Evolutionary conservation across 2,797 vertebrate species (phyloP), one percentile per base, ranked within the genome.

Genomic region (Graptemys geographica): DNA sequence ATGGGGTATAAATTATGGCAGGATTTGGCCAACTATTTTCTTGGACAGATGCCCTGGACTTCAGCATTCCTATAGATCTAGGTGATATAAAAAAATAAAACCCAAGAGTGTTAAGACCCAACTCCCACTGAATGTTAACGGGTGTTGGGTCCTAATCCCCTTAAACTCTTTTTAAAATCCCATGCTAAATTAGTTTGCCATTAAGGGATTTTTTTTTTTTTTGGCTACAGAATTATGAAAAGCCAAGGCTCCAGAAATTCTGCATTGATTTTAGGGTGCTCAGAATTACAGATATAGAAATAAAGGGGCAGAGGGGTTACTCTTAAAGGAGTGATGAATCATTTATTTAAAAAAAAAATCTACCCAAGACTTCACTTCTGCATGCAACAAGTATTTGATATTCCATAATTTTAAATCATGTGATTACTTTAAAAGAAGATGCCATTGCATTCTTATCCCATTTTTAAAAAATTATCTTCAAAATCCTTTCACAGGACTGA

Each of bases 51-150:
- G 65, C 57, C 37, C 78, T 69, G 78, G 82, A 86, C 90, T 94
- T 92, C 78, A 95, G 87, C 86, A 96, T 44, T 94, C 92, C 88
- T 86, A 90, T 85, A 95, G 94, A 95, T 79, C 82, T 86, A 92
- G 95, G 87, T 27, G 13, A 25, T 28, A 74, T 41, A 13, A 41
- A 23, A 41, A 74, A 27, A 44, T 44, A 27, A 72, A 62, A 62
- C 23, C 44, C 25, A 47, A 49, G 41, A 13, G 92, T 79, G 93
- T 74, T 97, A 97, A 96, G 94, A 90, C 93, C 94, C 65, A 18
- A 19, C 33, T 90, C 19, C 78, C 44, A 93, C 84, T 96, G 96
- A 96, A 83, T 92, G 94, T 86, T 81, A 93, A n/a, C 41, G 92
- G 89, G 82, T 96, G 96, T 95, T 96, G 89, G 92, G 74, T 93